phyloP scores from a whole-genome alignment of 2,113 vertebrate species.

The Pseudorasbora parva region DNA sequence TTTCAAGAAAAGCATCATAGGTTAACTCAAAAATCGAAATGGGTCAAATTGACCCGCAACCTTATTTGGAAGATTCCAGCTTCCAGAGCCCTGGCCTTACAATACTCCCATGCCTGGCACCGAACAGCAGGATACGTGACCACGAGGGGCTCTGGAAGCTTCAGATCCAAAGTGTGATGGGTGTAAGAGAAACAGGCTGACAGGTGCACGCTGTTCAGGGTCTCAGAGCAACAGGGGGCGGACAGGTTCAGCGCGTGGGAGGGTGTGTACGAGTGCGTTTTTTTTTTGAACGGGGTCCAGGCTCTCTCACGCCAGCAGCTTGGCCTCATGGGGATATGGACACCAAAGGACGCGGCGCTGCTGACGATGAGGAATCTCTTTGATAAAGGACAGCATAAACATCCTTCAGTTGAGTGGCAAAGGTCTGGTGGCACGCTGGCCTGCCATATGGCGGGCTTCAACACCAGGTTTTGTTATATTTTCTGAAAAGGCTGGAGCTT shows the following conservation, averaged over 20 bases:
- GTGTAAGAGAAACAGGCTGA: slow-evolving; percentile 67
- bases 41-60: neutral
- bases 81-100: slow-evolving; percentile 52
- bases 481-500: slow-evolving; percentile 44
- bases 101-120: slow-evolving; percentile 60
- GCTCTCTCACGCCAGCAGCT: slow-evolving; percentile 67
- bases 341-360: slow-evolving; percentile 59
- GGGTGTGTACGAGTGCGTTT: neutral
- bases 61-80: neutral
- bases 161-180: slow-evolving; percentile 66
- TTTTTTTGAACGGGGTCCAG: slow-evolving; percentile 63
- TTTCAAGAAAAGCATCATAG: no score
- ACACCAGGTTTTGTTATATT: slow-evolving; percentile 56
- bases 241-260: slow-evolving; percentile 22
- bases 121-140: slow-evolving; percentile 63
- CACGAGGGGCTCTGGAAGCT: slow-evolving; percentile 61
- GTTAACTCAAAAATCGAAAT: neutral
- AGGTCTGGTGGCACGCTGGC: slow-evolving; percentile 62
- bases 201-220: slow-evolving; percentile 69
- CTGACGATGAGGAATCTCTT: slow-evolving; percentile 72
- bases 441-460: slow-evolving; percentile 71
- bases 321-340: slow-evolving; percentile 59
- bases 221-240: slow-evolving; percentile 48
- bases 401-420: slow-evolving; percentile 59
- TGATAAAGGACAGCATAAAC: slow-evolving; percentile 68